phyloP scores from a whole-genome alignment of 1,140 invertebrate species.

The Polypedilum vanderplanki region DNA sequence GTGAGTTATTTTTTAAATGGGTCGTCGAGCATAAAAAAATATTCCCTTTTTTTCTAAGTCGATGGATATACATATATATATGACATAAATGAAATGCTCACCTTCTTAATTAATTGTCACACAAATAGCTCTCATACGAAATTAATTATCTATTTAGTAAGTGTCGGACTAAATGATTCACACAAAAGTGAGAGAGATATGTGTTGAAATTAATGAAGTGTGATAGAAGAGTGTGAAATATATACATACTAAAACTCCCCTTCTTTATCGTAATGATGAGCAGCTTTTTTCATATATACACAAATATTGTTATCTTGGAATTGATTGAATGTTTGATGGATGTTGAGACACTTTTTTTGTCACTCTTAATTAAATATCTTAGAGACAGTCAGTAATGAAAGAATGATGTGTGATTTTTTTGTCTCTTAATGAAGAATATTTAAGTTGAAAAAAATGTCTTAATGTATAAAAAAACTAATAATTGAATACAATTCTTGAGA shows the following conservation, averaged over 20 bases:
- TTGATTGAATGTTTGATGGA: too few relatives aligned
- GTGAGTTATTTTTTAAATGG: not conserved
- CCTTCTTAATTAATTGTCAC: not conserved
- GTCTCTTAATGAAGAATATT: too few relatives aligned
- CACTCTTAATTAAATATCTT: constrained; percentile 1
- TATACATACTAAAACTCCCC: too few relatives aligned
- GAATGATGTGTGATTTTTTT: too few relatives aligned
- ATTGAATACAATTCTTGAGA: too few relatives aligned
- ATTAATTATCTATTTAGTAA: constrained; percentile 29
- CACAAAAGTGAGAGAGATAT: not conserved
- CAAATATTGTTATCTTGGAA: too few relatives aligned
- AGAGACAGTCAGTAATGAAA: too few relatives aligned
- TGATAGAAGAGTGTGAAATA: not conserved
- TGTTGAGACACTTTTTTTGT: not conserved
- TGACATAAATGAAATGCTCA: not conserved
- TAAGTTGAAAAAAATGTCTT: too few relatives aligned
- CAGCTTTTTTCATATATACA: not conserved
- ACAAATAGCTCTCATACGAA: not conserved
- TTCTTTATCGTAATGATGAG: not conserved
- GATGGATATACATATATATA: not conserved
- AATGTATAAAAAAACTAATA: too few relatives aligned
- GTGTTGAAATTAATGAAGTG: constrained; percentile 26
- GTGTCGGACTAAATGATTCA: not conserved
- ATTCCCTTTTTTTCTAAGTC: not conserved
- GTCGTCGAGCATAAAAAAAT: not conserved